Evolutionary conservation across 2,113 vertebrate genomes (phyloP).

Genomic region (Callipepla squamata): DNA sequence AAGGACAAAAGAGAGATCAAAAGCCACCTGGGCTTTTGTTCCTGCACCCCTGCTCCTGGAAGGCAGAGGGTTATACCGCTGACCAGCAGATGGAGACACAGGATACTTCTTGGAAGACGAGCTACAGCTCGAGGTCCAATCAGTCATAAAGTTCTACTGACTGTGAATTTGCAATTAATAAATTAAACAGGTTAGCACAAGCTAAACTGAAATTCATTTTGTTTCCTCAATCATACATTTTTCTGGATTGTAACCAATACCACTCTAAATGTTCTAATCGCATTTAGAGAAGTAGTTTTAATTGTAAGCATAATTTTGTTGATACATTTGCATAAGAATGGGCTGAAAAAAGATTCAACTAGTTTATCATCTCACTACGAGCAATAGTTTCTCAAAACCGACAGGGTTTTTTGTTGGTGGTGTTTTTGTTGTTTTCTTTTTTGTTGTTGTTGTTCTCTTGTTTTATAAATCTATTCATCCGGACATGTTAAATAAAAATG

Average conservation of each 20-base stretch:
- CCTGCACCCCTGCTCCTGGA: not conserved
- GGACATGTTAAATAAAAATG: not conserved
- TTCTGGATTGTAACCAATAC: conserved; percentile 2
- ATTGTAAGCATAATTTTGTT: not conserved
- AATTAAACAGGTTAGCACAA: not conserved
- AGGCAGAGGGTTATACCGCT: conserved; percentile 42
- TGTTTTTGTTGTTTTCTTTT: not conserved
- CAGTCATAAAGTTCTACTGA: not conserved
- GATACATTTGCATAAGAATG: not conserved
- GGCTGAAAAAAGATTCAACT: not conserved
- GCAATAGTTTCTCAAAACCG: not conserved
- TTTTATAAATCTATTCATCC: not conserved
- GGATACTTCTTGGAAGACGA: conserved; percentile 67
- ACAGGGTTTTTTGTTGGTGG: not conserved
- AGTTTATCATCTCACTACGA: not conserved
- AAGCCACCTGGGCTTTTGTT: not conserved
- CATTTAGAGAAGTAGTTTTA: not conserved
- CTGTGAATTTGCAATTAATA: not conserved
- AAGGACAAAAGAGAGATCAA: not conserved
- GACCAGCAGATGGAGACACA: conserved; percentile 84
- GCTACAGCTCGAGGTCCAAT: not conserved
- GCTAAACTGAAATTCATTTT: not conserved
- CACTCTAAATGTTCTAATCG: not conserved
- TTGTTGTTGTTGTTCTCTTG: not conserved
- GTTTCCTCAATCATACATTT: conserved; percentile 45